phyloP scores from a whole-genome alignment of 2,797 vertebrate genomes.

The Momotus momota region DNA sequence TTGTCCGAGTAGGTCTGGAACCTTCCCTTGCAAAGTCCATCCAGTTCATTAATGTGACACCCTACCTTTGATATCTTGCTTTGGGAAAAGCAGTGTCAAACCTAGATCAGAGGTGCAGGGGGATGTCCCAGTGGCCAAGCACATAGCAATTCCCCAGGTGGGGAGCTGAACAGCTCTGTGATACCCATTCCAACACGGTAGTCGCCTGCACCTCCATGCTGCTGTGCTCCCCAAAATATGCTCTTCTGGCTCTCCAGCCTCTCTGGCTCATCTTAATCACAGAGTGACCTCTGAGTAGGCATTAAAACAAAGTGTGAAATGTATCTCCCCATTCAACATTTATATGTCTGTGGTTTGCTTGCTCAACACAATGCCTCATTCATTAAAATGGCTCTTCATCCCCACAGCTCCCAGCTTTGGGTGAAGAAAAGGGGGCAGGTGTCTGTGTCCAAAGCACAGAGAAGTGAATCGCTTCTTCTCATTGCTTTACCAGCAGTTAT shows the following conservation, averaged over 20 bases:
- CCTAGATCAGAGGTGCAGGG: accelerated
- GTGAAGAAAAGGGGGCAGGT: background rate
- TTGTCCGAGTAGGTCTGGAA: background rate
- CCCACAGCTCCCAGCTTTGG: background rate
- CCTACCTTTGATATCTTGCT: background rate
- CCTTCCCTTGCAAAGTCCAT: background rate
- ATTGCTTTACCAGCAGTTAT: background rate
- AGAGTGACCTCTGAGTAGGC: background rate
- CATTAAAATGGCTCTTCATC: accelerated
- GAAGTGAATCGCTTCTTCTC: background rate
- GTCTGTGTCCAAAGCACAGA: background rate
- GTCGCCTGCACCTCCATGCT: background rate
- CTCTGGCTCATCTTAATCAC: background rate
- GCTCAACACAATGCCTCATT: background rate
- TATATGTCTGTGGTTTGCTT: background rate
- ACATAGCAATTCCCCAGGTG: accelerated
- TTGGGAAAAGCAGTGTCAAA: background rate
- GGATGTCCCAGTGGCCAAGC: background rate
- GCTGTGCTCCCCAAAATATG: accelerated
- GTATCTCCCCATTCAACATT: background rate
- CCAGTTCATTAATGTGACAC: background rate
- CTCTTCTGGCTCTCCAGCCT: background rate
- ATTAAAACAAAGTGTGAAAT: background rate
- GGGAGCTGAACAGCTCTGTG: background rate
- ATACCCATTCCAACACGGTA: accelerated